These are phyloP conservation scores for Ammospiza caudacuta DNA, from an alignment of 2,113 vertebrate species.

Conservation along the genomic window DNA sequence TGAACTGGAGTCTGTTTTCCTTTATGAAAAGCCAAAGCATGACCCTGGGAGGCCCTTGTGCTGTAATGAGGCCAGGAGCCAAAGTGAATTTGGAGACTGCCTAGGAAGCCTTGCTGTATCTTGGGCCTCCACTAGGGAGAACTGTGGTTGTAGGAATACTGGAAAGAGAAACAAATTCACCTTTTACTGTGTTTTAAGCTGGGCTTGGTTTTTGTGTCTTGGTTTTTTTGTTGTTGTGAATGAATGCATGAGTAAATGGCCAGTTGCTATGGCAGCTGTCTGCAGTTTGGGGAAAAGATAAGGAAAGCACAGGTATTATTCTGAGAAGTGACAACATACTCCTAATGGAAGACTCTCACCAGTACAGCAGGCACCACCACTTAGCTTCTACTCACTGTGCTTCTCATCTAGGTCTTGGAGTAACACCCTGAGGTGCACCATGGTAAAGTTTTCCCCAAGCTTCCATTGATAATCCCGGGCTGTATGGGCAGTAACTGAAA, in stretches of 20 bases:
- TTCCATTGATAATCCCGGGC: not conserved
- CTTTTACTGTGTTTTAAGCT: not conserved
- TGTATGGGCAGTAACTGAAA: not conserved
- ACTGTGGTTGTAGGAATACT: constrained; percentile 62
- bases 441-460: not conserved
- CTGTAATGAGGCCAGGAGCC: not conserved
- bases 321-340: not conserved
- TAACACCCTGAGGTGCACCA: not conserved
- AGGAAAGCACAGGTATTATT: not conserved
- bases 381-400: not conserved
- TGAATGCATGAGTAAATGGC: not conserved
- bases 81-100: not conserved
- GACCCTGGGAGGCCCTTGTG: not conserved
- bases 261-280: not conserved
- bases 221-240: not conserved
- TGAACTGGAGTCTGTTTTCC: constrained; percentile 13
- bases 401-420: not conserved
- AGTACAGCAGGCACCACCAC: not conserved
- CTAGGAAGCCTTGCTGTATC: constrained; percentile 29
- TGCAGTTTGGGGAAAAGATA: not conserved
- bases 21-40: not conserved
- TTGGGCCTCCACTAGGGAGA: constrained; percentile 63
- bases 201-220: not conserved
- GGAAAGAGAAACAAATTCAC: not conserved
- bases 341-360: not conserved